A percentile compares a stretch with the other conserved stretches of the same genome.
These are phyloP conservation scores for Bufo gargarizans DNA, from an alignment of 2,113 vertebrate species.

Conservation along the genomic window DNA sequence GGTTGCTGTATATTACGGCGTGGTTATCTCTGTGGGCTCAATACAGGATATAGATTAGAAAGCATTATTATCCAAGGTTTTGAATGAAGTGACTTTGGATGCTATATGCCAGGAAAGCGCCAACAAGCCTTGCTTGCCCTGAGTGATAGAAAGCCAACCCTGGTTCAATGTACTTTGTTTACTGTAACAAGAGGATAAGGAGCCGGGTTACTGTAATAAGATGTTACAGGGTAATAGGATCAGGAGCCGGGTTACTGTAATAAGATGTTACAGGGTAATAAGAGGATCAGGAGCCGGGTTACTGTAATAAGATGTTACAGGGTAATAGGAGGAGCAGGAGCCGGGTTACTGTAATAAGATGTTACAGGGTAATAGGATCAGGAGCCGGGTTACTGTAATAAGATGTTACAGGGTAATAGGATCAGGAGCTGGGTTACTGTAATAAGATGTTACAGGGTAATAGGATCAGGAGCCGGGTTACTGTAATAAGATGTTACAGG, in stretches of 20 bases:
- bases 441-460: background rate
- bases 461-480: no score
- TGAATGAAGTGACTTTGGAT: no score
- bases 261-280: background rate
- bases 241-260: no score
- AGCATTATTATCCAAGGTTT: no score
- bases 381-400: constrained; percentile 7
- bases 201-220: no score
- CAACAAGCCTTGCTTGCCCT: background rate
- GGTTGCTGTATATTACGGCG: background rate
- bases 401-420: background rate
- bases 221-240: no score
- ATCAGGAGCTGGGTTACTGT: constrained; percentile 1
- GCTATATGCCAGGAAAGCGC: background rate
- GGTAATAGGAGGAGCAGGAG: background rate
- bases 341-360: background rate
- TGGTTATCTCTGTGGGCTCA: no score
- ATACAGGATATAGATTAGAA: no score
- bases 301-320: background rate
- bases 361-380: background rate
- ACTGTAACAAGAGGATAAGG: background rate
- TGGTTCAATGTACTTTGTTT: no score
- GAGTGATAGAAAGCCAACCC: no score
- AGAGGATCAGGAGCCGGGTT: background rate
- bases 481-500: no score